A percentile compares a stretch with the other conserved stretches of the same genome.
Evolutionary conservation across 1,140 invertebrate genomes (phyloP).

Genomic region (Lepidurus arcticus): DNA sequence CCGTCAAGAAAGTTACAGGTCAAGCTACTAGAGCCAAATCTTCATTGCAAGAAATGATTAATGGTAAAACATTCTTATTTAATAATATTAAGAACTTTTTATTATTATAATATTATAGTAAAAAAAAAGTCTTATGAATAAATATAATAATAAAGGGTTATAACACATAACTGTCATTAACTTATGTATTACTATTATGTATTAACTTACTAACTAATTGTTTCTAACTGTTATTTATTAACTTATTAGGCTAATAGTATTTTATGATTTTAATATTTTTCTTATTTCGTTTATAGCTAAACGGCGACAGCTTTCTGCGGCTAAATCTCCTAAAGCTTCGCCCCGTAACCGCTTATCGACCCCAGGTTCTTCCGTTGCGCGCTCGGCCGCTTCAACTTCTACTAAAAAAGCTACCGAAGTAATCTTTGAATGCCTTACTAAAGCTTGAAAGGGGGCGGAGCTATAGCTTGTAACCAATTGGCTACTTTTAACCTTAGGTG

Average conservation of each 20-base stretch:
- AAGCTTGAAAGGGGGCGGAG: not conserved
- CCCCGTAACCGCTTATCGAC: not conserved
- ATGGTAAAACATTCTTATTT: not conserved
- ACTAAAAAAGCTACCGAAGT: slow-evolving; percentile 20
- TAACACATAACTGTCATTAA: not conserved
- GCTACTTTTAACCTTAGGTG: not conserved
- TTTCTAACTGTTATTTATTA: not conserved
- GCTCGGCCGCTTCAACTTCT: not conserved
- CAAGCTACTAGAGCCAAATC: slow-evolving; percentile 4
- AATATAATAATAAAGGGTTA: not conserved
- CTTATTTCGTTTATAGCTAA: not conserved
- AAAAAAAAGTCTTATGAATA: not conserved
- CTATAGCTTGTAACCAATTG: not conserved
- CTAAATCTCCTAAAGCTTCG: slow-evolving; percentile 12
- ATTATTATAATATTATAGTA: not conserved
- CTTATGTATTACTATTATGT: too few relatives aligned
- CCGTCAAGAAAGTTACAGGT: slow-evolving; percentile 1
- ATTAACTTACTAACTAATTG: not conserved
- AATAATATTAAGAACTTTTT: not conserved
- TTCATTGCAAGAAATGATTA: not conserved
- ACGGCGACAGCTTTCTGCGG: not conserved
- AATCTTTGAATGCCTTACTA: not conserved
- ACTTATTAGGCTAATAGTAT: not conserved
- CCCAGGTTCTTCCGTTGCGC: not conserved
- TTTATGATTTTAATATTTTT: not conserved